Percentiles rank a stretch among this genome's conserved stretches.
Evolutionary conservation across 2,113 vertebrate genomes (phyloP).

Genomic region (Hippolais icterina): DNA sequence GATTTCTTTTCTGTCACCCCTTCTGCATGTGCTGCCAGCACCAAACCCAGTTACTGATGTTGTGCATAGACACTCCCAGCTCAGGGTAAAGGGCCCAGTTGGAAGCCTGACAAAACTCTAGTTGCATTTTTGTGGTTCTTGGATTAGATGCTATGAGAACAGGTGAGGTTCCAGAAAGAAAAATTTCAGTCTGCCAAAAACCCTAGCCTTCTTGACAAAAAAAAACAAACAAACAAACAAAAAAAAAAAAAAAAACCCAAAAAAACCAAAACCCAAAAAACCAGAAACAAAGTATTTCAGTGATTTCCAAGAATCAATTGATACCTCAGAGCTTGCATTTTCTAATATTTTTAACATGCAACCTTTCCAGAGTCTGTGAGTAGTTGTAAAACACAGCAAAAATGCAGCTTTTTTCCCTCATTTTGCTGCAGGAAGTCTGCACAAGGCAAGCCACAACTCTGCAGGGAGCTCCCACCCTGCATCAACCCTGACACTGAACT

Average conservation of each 20-base stretch:
- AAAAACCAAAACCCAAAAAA: neutral
- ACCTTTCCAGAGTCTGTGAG: neutral
- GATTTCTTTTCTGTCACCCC: neutral
- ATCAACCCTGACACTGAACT: neutral
- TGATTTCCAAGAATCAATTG: neutral
- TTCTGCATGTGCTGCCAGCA: neutral
- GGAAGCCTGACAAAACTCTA: neutral
- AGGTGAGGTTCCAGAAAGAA: neutral
- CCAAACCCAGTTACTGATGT: rapidly evolving
- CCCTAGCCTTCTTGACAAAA: neutral
- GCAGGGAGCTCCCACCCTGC: neutral
- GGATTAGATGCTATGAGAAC: neutral
- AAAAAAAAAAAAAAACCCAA: too few relatives aligned
- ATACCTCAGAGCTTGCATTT: neutral
- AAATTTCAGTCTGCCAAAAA: neutral
- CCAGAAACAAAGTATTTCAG: neutral
- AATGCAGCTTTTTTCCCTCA: neutral
- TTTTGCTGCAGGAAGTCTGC: neutral
- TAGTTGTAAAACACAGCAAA: neutral
- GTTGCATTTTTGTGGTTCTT: neutral
- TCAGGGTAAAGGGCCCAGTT: neutral
- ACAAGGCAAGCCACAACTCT: neutral
- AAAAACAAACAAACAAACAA: neutral
- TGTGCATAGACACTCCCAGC: neutral
- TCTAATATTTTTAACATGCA: neutral